phyloP scores from a whole-genome alignment of 2,797 vertebrate genomes.

The Poeciliopsis infans region DNA sequence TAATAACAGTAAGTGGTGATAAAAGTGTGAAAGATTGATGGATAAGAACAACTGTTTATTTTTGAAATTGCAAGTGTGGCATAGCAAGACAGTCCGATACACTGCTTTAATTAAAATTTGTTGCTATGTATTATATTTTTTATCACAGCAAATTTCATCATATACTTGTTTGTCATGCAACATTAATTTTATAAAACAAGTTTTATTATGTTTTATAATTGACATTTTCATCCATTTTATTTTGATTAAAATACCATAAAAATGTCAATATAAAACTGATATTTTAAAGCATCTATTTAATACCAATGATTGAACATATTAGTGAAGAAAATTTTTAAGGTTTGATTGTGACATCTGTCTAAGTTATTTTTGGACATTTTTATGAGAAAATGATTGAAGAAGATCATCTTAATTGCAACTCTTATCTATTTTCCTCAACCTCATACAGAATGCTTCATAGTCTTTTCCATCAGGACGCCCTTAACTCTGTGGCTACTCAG shows the following conservation, averaged over 20 bases:
- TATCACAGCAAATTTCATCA: background rate
- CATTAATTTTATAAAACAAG: too few species aligned
- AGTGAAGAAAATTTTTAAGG: background rate
- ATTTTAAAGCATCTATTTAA: too few species aligned
- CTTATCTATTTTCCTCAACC: background rate
- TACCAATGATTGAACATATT: background rate
- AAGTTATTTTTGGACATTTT: background rate
- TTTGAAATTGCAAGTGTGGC: background rate
- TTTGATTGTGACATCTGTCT: background rate
- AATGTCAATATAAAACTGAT: too few species aligned
- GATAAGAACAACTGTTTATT: slow-evolving; percentile 23
- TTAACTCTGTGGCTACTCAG: slow-evolving; percentile 39
- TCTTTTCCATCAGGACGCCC: slow-evolving; percentile 13
- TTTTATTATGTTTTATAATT: too few species aligned
- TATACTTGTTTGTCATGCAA: background rate
- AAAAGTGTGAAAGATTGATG: slow-evolving; percentile 30
- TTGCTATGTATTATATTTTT: background rate
- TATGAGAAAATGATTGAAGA: background rate
- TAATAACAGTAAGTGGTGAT: slow-evolving; percentile 38
- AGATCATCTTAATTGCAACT: background rate
- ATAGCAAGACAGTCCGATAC: background rate
- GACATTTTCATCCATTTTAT: too few species aligned
- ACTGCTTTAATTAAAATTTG: background rate
- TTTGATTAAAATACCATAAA: too few species aligned
- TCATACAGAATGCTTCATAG: background rate